Evolutionary conservation across 2,113 vertebrate species (phyloP).

Genomic region (Sander lucioperca): DNA sequence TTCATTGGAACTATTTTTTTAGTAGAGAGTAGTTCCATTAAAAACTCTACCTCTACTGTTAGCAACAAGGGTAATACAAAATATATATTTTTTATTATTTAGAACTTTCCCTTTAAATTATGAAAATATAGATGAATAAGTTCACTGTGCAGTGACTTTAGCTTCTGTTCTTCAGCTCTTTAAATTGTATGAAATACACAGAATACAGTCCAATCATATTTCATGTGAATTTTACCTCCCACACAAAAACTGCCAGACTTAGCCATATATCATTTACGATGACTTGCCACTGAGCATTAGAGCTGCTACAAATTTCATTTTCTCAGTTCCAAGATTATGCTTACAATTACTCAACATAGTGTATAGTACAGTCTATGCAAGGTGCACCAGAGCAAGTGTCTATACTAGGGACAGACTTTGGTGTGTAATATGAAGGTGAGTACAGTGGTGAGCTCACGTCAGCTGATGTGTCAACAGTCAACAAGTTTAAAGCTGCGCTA

Average conservation of each 20-base stretch:
- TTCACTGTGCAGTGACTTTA: not conserved
- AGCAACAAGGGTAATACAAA: too few species aligned
- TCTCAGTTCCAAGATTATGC: conserved; percentile 37
- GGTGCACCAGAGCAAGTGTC: not conserved
- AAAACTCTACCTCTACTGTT: not conserved
- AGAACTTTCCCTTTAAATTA: not conserved
- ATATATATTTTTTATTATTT: not conserved
- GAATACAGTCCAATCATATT: conserved; percentile 24
- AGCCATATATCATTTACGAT: conserved; percentile 40
- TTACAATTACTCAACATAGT: conserved; percentile 19
- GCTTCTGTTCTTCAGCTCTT: not conserved
- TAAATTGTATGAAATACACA: conserved; percentile 3
- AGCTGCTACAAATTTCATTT: conserved; percentile 47
- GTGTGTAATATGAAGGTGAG: not conserved
- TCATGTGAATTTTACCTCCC: conserved; percentile 41
- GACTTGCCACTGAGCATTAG: conserved; percentile 38
- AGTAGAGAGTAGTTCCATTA: not conserved
- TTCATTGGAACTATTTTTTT: not conserved
- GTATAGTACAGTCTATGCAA: not conserved
- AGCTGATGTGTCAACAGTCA: conserved; percentile 11
- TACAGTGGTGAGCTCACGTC: not conserved
- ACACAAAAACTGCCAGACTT: conserved; percentile 45
- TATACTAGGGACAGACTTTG: conserved; percentile 2
- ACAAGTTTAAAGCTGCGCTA: conserved; percentile 3
- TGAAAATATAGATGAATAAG: not conserved